Evolutionary conservation across 2,888 invertebrate genomes (phyloP).

Genomic region (Leptopilina syphax): DNA sequence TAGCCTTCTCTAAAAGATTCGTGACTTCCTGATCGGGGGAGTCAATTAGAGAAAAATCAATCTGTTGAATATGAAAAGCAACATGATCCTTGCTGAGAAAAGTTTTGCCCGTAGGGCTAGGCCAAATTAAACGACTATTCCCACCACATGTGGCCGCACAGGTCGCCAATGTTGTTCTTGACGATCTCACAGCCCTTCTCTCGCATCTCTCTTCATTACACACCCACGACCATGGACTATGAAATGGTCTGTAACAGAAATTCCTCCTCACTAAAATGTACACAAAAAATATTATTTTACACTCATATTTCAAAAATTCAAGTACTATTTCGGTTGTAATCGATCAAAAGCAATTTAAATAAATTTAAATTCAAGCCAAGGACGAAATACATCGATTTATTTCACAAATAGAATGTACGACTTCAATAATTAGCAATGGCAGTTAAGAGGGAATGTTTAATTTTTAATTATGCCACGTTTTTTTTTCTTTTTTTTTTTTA

Average conservation of each 20-base stretch:
- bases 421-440: conserved; percentile 2
- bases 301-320: neutral
- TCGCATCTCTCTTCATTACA: conserved; percentile 85
- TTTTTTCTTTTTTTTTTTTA: too few relatives aligned
- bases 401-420: conserved; percentile 24
- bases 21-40: conserved; percentile 69
- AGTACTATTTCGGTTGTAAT: conserved; percentile 17
- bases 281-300: neutral
- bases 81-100: conserved; percentile 83
- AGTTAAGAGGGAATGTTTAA: conserved; percentile 5
- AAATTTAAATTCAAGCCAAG: conserved; percentile 33
- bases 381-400: conserved; percentile 25
- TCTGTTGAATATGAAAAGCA: conserved; percentile 79
- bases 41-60: conserved; percentile 74
- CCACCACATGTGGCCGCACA: conserved; percentile 88
- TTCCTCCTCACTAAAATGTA: neutral
- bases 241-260: conserved; percentile 65
- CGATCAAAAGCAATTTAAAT: conserved; percentile 36
- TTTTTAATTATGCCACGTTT: neutral
- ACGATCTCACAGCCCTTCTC: conserved; percentile 81
- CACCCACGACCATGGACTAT: conserved; percentile 86
- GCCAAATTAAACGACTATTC: conserved; percentile 85
- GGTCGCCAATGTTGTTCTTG: conserved; percentile 84
- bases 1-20: conserved; percentile 72
- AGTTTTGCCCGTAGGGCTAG: conserved; percentile 86